A percentile compares a stretch with the other conserved stretches of the same genome.
phyloP scores from a whole-genome alignment of 2,888 invertebrate genomes.

The Caenorhabditis sp. region DNA sequence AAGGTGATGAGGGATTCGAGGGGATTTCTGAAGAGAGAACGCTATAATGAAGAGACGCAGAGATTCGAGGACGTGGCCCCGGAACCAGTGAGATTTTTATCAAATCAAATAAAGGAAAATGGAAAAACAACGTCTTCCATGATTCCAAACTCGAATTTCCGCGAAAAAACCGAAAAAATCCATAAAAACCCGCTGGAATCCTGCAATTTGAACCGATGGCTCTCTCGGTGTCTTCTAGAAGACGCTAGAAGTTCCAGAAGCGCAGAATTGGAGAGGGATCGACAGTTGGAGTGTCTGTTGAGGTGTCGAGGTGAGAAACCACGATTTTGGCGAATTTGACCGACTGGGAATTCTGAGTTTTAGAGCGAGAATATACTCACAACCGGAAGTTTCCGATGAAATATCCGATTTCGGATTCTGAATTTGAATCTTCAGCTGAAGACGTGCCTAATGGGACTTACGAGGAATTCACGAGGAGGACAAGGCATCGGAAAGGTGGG shows the following conservation, averaged over 20 bases:
- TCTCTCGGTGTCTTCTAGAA: neutral
- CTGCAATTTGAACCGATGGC: neutral
- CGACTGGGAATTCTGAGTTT: too few relatives aligned
- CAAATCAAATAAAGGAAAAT: neutral
- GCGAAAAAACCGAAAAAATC: neutral
- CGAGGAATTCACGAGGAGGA: too few relatives aligned
- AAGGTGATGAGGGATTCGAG: neutral
- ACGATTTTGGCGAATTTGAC: too few relatives aligned
- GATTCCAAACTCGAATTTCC: neutral
- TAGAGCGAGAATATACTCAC: too few relatives aligned
- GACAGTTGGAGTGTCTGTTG: neutral
- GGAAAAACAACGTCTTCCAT: neutral
- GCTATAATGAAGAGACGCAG: neutral
- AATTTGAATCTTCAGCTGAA: too few relatives aligned
- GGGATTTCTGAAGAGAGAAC: neutral
- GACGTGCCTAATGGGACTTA: too few relatives aligned
- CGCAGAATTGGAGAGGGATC: neutral
- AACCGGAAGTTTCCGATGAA: too few relatives aligned
- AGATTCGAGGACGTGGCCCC: neutral
- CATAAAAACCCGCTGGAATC: neutral
- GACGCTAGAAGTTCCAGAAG: neutral
- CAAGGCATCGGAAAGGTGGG: too few relatives aligned
- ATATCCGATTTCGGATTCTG: too few relatives aligned
- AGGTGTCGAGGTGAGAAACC: conserved; percentile 6
- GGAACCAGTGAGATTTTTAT: neutral